Evolutionary conservation across 2,888 invertebrate genomes (phyloP), one percentile per base, ranked within the genome.

Genomic region (Tipula helvola): DNA sequence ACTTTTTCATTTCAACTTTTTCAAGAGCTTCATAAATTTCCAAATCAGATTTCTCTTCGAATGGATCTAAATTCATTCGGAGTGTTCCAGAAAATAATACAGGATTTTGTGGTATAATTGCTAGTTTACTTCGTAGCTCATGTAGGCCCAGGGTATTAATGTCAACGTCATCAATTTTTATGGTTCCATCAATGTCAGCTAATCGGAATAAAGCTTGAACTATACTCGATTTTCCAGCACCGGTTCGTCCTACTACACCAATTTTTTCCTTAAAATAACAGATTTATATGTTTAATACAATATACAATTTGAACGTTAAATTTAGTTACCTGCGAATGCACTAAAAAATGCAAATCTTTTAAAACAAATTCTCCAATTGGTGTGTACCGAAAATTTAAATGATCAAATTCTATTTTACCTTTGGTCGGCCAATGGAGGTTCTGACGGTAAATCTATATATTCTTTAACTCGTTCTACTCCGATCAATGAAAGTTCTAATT

Each of bases 51-150:
- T 93, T 94, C 89, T 94, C 93, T 87, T 93, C 92, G 89, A 96
- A 96, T 0, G 96, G 96, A 92, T 96, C 96, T 90, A 96, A 92
- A 90, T 96, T 96, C 90, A 95, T 93, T 10, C 96, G 92, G 85
- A 96, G 90, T 83, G 95, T 94, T 5, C 95, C 95, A 1, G 95
- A 95, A 90, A 97, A 96, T 71, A 97, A 91, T 44, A 96, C 94
- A 0, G 96, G 96, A 89, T 96, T 96, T 92, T 97, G 97, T 0
- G 97, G 97, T 89, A 97, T 97, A 88, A 97, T 97, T 0, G 97
- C 95, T 87, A 97, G 95, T 89, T 94, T 95, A 84, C 93, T 93
- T 86, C 97, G 92, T 16, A 97, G 92, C 88, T 95, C 95, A 90
- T 94, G 92, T 5, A 97, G 92, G 7, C 95, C 95, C 39, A 97